Evolutionary conservation across 2,113 vertebrate genomes (phyloP).

Genomic region (Galemys pyrenaicus): DNA sequence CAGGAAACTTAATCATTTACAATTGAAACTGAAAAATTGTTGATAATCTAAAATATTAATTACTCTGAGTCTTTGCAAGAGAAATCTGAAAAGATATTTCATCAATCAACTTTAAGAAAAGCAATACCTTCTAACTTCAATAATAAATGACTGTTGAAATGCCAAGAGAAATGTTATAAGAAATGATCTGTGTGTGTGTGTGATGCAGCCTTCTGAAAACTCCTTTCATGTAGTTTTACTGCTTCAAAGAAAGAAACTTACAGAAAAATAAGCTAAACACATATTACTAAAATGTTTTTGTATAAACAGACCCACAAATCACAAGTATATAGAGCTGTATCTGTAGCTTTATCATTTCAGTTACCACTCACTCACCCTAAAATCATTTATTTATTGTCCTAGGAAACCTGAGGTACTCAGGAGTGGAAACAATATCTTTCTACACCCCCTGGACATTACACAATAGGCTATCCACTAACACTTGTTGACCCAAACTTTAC

Average conservation of each 20-base stretch:
- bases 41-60: not conserved
- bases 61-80: not conserved
- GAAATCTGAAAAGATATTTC: not conserved
- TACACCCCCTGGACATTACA: not conserved
- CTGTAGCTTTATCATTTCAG: not conserved
- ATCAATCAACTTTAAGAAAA: slow-evolving; percentile 21
- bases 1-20: not conserved
- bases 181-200: not conserved
- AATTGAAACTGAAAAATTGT: slow-evolving; percentile 48
- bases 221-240: not conserved
- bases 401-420: not conserved
- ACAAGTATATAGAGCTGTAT: not conserved
- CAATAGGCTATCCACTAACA: not conserved
- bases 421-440: not conserved
- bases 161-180: not conserved
- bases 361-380: not conserved
- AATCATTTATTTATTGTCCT: slow-evolving; percentile 18
- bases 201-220: not conserved
- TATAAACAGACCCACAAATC: not conserved
- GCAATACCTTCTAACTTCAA: not conserved
- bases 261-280: not conserved
- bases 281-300: not conserved
- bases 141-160: slow-evolving; percentile 45
- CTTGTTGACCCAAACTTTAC: not conserved
- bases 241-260: not conserved